Percentiles rank a stretch among this genome's conserved stretches.
Evolutionary conservation across 2,888 invertebrate species (phyloP).

Genomic region (Drosophila antonietae): DNA sequence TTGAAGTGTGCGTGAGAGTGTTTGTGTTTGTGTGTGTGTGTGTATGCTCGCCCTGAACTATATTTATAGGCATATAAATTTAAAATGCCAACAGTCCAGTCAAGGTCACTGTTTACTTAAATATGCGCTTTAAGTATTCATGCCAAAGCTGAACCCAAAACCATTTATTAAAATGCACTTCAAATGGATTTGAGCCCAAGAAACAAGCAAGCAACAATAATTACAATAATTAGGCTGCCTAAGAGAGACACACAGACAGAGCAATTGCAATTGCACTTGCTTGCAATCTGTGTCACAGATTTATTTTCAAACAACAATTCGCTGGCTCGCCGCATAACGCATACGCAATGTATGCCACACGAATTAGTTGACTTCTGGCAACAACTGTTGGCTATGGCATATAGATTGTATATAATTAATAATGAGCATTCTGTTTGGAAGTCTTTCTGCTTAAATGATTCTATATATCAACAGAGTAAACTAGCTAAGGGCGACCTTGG

Average conservation of each 20-base stretch:
- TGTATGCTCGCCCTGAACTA: conserved; percentile 66
- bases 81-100: conserved; percentile 61
- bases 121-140: conserved; percentile 14
- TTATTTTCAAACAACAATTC: conserved; percentile 61
- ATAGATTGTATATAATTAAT: conserved; percentile 14
- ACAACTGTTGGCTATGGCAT: conserved; percentile 11
- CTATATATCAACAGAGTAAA: conserved; percentile 48
- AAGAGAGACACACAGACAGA: conserved; percentile 6
- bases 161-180: conserved; percentile 55
- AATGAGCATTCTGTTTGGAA: conserved; percentile 17
- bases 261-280: conserved; percentile 5
- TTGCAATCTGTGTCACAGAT: conserved; percentile 66
- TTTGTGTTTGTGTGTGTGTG: conserved; percentile 2
- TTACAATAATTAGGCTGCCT: conserved; percentile 50
- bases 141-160: conserved; percentile 18
- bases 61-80: conserved; percentile 68
- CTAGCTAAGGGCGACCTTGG: conserved; percentile 53
- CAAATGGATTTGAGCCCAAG: conserved; percentile 19
- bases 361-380: conserved; percentile 8
- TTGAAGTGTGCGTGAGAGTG: conserved; percentile 5
- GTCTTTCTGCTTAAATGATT: conserved; percentile 47
- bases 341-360: conserved; percentile 65
- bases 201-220: conserved; percentile 14
- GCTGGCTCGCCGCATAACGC: conserved; percentile 47
- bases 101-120: conserved; percentile 58